Conservation (phyloP, 2,113 vertebrate species). For the Tupaia chinensis region DNA sequence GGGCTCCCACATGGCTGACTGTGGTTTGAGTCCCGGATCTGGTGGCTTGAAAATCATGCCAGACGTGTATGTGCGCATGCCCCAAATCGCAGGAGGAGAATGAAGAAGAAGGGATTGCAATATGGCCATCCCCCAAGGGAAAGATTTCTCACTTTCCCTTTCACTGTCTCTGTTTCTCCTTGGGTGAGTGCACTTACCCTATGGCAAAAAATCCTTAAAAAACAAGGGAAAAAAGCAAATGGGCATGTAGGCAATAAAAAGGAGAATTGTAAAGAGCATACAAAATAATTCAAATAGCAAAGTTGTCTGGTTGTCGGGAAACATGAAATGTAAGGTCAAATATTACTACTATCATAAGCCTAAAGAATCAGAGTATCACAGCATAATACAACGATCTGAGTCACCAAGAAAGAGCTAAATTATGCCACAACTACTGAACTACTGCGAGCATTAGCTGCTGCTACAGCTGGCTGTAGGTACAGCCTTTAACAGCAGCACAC, state of each 20-base stretch:
- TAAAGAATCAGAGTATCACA: background rate
- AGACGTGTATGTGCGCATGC: too few species aligned
- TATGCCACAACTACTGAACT: background rate
- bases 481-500: constrained; percentile 21
- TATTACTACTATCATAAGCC: background rate
- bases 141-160: too few species aligned
- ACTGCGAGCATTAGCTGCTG: background rate
- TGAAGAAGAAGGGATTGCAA: too few species aligned
- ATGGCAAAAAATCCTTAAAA: too few species aligned
- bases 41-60: too few species aligned
- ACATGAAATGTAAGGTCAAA: background rate
- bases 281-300: constrained; percentile 1
- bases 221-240: background rate
- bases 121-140: too few species aligned
- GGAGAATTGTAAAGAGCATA: background rate
- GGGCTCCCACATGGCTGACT: too few species aligned
- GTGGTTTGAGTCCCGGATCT: too few species aligned
- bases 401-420: background rate
- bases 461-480: background rate
- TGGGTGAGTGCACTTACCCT: too few species aligned
- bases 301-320: constrained; percentile 13
- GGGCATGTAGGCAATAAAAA: background rate
- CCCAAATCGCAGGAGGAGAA: too few species aligned
- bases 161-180: too few species aligned
- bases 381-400: background rate